Conservation (phyloP, 2,113 vertebrate species). For the Symphodus melops region DNA sequence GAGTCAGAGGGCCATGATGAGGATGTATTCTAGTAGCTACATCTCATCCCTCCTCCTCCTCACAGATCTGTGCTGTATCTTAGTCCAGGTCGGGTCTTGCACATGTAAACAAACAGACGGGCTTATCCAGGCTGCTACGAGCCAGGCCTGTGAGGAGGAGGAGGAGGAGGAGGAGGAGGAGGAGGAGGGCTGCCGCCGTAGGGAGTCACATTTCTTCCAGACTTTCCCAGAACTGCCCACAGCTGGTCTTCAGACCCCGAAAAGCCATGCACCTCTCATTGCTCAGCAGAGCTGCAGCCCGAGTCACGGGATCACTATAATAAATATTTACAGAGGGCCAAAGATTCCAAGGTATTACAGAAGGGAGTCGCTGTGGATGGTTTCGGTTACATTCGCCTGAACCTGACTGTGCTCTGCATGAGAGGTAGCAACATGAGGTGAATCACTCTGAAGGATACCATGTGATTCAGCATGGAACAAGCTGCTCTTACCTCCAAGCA, state of each 20-base stretch:
- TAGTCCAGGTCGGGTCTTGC: conserved; percentile 13
- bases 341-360: conserved; percentile 50
- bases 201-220: conserved; percentile 54
- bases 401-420: conserved; percentile 3
- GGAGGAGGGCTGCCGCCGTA: conserved; percentile 1
- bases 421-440: neutral
- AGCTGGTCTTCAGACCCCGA: conserved; percentile 18
- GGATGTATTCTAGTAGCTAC: conserved; percentile 46
- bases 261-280: conserved; percentile 20
- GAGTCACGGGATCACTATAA: conserved; percentile 48
- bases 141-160: neutral
- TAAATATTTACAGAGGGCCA: conserved; percentile 73
- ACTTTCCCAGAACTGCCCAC: conserved; percentile 44
- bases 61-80: conserved; percentile 31
- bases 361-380: conserved; percentile 29
- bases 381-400: conserved; percentile 5
- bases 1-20: conserved; percentile 38
- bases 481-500: neutral
- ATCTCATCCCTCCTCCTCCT: conserved; percentile 13
- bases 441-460: too few species aligned
- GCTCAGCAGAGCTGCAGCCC: conserved; percentile 32
- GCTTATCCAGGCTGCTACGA: conserved; percentile 14
- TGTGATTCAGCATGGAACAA: too few species aligned
- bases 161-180: too few species aligned
- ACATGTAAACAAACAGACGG: conserved; percentile 62